Evolutionary conservation across 2,113 vertebrate genomes (phyloP).

Genomic region (Dicrurus megarhynchus): DNA sequence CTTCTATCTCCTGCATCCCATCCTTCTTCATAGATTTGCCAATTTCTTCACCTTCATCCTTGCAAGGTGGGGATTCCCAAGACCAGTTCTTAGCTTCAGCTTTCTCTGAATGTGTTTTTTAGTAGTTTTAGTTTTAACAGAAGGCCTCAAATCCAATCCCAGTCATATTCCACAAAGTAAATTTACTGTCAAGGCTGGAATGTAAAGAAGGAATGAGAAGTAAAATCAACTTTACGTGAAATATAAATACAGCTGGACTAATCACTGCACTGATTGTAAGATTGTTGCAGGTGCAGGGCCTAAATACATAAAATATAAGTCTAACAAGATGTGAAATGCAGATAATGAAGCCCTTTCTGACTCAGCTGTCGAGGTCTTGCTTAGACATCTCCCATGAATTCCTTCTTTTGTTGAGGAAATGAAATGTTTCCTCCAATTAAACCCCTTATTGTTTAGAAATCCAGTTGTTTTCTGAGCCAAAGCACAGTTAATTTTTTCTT

Average conservation of each 20-base stretch:
- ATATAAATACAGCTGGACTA: constrained; percentile 64
- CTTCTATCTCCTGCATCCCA: background rate
- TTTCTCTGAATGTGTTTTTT: background rate
- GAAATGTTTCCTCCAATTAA: constrained; percentile 40
- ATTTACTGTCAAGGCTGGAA: constrained; percentile 5
- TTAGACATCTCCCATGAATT: background rate
- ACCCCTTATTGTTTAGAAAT: background rate
- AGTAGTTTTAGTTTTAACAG: background rate
- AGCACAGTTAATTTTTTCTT: background rate
- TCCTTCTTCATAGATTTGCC: background rate
- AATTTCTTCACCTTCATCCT: background rate
- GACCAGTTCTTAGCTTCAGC: background rate
- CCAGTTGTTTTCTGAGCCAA: background rate
- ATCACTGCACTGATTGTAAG: constrained; percentile 47
- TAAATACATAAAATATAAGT: constrained; percentile 19
- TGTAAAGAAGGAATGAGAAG: constrained; percentile 6
- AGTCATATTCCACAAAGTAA: background rate
- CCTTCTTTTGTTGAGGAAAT: constrained; percentile 28
- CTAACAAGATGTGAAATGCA: background rate
- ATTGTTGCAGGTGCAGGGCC: constrained; percentile 38
- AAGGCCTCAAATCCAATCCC: background rate
- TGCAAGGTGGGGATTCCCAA: background rate
- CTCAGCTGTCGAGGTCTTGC: background rate
- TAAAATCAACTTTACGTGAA: constrained; percentile 11
- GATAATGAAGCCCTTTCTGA: constrained; percentile 25